phyloP scores from a whole-genome alignment of 2,888 invertebrate species.

The Microctonus brassicae region DNA sequence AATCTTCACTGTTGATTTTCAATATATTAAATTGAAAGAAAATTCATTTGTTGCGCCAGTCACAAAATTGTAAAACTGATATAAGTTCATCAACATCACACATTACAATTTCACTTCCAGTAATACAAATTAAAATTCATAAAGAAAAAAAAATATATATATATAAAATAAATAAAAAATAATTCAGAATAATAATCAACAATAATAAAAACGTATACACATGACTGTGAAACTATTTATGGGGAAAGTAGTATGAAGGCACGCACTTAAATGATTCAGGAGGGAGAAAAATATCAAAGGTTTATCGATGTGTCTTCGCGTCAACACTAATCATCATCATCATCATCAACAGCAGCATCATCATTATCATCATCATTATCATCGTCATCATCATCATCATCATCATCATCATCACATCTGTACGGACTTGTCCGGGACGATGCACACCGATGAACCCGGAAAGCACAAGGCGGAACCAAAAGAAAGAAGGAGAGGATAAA shows the following conservation, averaged over 20 bases:
- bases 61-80: background rate
- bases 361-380: constrained; percentile 15
- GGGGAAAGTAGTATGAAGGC: constrained; percentile 21
- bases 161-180: background rate
- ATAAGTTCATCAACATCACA: background rate
- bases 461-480: constrained; percentile 35
- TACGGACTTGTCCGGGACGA: constrained; percentile 27
- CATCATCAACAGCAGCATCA: constrained; percentile 7
- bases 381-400: constrained; percentile 26
- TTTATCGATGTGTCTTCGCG: constrained; percentile 28
- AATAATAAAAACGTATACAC: background rate
- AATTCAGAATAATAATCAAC: background rate
- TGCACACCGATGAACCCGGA: constrained; percentile 35
- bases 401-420: constrained; percentile 31
- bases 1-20: background rate
- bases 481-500: constrained; percentile 12
- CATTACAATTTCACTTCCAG: background rate
- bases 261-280: constrained; percentile 5
- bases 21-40: background rate
- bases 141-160: background rate
- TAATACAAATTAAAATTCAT: background rate
- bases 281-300: constrained; percentile 17
- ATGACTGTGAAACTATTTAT: constrained; percentile 6
- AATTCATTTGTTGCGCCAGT: background rate
- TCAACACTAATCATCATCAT: constrained; percentile 30